Evolutionary conservation across 2,888 invertebrate genomes (phyloP).

Genomic region (Sesamia inferens): DNA sequence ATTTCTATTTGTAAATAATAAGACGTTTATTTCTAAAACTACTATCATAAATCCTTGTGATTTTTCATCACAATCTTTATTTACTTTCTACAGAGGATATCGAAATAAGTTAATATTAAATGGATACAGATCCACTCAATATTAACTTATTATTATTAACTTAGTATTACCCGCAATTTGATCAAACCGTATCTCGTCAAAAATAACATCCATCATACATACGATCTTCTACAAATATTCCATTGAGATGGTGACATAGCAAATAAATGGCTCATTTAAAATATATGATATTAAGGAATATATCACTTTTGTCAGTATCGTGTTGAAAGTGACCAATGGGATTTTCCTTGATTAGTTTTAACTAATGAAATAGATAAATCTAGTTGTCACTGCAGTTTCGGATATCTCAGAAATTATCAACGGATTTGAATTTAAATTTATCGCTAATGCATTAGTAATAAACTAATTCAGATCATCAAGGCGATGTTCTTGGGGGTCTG

Average conservation of each 20-base stretch:
- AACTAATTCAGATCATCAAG: background rate
- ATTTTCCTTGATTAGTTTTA: slow-evolving; percentile 46
- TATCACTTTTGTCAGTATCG: slow-evolving; percentile 32
- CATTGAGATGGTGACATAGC: slow-evolving; percentile 30
- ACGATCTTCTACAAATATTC: slow-evolving; percentile 16
- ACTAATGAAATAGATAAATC: slow-evolving; percentile 41
- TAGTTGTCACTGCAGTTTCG: slow-evolving; percentile 24
- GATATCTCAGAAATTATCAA: background rate
- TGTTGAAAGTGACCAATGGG: slow-evolving; percentile 54
- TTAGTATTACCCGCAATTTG: background rate
- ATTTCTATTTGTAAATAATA: background rate
- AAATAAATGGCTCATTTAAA: slow-evolving; percentile 53
- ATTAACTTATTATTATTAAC: background rate
- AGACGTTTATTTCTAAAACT: background rate
- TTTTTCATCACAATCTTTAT: background rate
- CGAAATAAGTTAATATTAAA: too few species aligned
- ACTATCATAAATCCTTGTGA: background rate
- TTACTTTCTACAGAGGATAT: background rate
- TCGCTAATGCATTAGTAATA: background rate
- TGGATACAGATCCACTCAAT: too few species aligned
- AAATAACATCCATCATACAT: background rate
- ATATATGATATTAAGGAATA: slow-evolving; percentile 50
- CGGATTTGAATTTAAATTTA: background rate
- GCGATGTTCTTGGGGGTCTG: background rate
- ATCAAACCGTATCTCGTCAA: background rate